Conservation (phyloP, 2,888 invertebrate species). For the Abrostola tripartita region DNA sequence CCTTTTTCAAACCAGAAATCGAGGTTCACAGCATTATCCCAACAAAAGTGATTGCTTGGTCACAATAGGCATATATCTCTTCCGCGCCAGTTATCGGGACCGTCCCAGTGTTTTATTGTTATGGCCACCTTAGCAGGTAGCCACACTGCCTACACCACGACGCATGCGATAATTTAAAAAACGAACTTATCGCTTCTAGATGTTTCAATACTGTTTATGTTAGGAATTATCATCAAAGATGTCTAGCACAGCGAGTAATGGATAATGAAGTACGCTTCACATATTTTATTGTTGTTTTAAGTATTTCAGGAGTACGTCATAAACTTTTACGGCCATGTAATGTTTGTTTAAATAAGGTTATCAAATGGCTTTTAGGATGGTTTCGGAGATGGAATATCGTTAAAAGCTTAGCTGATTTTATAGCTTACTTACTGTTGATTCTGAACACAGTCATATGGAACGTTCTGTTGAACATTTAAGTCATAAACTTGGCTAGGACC, state of each 20-base stretch:
- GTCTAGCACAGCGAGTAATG: slow-evolving; percentile 22
- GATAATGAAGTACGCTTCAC: slow-evolving; percentile 5
- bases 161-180: slow-evolving; percentile 12
- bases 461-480: slow-evolving; percentile 9
- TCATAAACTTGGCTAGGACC: neutral
- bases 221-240: neutral
- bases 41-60: slow-evolving; percentile 50
- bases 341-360: slow-evolving; percentile 59
- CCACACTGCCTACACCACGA: slow-evolving; percentile 23
- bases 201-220: slow-evolving; percentile 8
- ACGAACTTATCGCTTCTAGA: slow-evolving; percentile 8
- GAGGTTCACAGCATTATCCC: slow-evolving; percentile 36
- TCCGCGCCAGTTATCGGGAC: slow-evolving; percentile 61
- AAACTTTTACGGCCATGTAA: slow-evolving; percentile 54
- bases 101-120: slow-evolving; percentile 62
- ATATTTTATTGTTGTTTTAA: slow-evolving; percentile 47
- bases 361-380: slow-evolving; percentile 55
- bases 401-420: slow-evolving; percentile 54
- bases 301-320: slow-evolving; percentile 45
- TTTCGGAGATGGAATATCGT: slow-evolving; percentile 45
- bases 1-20: slow-evolving; percentile 15
- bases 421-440: slow-evolving; percentile 39
- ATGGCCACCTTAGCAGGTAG: slow-evolving; percentile 57
- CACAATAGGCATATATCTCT: slow-evolving; percentile 60
- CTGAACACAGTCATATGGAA: slow-evolving; percentile 22